Base-by-base conservation (phyloP, 2,797 vertebrate genomes). In the Peromyscus aztecus region DNA sequence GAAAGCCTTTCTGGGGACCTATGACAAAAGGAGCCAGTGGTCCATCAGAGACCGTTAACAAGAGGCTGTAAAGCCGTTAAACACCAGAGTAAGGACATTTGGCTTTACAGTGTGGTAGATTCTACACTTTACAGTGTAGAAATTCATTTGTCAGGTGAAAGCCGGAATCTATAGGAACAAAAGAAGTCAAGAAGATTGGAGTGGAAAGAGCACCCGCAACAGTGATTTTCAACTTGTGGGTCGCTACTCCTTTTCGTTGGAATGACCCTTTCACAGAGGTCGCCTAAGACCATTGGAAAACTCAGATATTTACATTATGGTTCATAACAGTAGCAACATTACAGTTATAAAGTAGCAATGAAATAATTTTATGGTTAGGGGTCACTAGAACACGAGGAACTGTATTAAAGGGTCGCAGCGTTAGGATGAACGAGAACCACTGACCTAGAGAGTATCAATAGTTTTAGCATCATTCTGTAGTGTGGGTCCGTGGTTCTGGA, bases 141-240 rank as follows among this genome's bases (percentile, higher is more conserved):
- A 57, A 61, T 85, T 37, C 27, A 29, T 87, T 46, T 80, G 59
- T 85, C 69, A 86, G 1, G 94, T 90, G 84, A 81, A 88, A 93
- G 61, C 43, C 94, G 85, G 40, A 86, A 59, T 46, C 69, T 76
- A 61, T 46, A 21, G 40, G 80, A 96, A 76, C 55, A 59, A 73
- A 97, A 83, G 24, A n/a, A 76, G n/a, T 95, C 76, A 90, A 61
- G 84, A 97, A 93, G 57, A 88, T 6, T 46, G n/a, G 34, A 81
- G 77, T 88, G 46, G 81, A 76, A 85, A 88, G 40, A 49, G 52
- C 52, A 61, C 6, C 75, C 5, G 13, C 71, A 73, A 73, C 37
- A 71, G 21, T 40, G 37, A 40, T 73, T 24, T 10, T 73, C 71
- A 73, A 73, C 21, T 2, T 73, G 37, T 73, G 71, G 71, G 71